Evolutionary conservation across 2,888 invertebrate species (phyloP), one percentile per base, ranked within the genome.

Genomic region (Chelonus formosanus): DNA sequence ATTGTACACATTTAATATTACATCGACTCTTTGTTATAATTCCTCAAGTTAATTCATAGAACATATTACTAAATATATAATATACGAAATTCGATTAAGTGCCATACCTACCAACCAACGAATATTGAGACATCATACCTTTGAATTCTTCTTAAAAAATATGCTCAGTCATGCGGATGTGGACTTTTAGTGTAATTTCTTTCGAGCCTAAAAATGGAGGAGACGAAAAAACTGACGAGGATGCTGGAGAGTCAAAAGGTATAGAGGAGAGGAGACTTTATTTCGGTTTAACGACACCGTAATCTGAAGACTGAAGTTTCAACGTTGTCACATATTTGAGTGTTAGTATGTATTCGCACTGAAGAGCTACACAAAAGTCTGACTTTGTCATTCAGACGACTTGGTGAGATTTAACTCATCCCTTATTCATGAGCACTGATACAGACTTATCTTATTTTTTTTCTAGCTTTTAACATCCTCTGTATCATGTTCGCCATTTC

Each of bases 251-350:
- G 10, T 3, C 57, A 56, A 3, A n/a, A 40, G 48, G 8, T 44
- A 54, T 47, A 20, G 47, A 32, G 53, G 5, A 34, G 34, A 56
- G 35, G 43, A 40, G 43, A 60, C 74, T 80, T 80, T 80, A 80
- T 80, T 79, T 80, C 75, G 76, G 71, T 80, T 80, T 80, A 78
- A 80, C 75, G 75, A 77, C 75, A 72, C 74, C 70, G 75, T 78
- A 80, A 78, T 75, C 71, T 72, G 73, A 67, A 71, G 71, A 67
- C 73, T 63, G 56, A 59, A 48, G 35, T 43, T 50, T 67, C 70
- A 60, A 67, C 65, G 70, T 68, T 59, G 50, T 69, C 67, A 59
- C 56, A 59, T 59, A 50, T 44, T 57, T 64, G 32, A 64, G 60
- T 68, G 61, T 35, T 65, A 48, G 32, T 61, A 52, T 58, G 8